phyloP scores from a whole-genome alignment of 2,797 vertebrate species.

The Simalia tracyae region DNA sequence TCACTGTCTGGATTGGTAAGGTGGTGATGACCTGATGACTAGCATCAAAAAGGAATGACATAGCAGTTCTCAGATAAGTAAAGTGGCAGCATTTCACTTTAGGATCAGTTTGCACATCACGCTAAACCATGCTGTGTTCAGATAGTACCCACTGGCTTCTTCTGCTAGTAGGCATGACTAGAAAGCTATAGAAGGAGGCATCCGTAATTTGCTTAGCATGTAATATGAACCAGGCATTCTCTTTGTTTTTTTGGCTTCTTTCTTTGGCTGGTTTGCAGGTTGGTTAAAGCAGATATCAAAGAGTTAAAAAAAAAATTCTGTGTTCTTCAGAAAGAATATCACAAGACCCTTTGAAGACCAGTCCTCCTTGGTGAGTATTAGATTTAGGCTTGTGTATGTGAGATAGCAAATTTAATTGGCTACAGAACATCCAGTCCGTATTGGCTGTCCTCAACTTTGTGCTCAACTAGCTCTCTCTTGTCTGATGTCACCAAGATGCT shows the following conservation, averaged over 20 bases:
- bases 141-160: neutral
- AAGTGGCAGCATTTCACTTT: neutral
- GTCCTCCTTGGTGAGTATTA: slow-evolving; percentile 85
- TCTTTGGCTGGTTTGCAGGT: neutral
- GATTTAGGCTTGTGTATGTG: neutral
- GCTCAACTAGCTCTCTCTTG: neutral
- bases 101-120: neutral
- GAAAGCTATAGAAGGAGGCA: neutral
- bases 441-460: neutral
- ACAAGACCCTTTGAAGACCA: slow-evolving; percentile 95
- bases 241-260: no score
- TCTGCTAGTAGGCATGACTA: neutral
- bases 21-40: neutral
- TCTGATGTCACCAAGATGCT: neutral
- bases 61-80: neutral
- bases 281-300: neutral
- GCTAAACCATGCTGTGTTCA: neutral
- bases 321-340: slow-evolving; percentile 88
- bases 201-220: neutral
- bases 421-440: neutral
- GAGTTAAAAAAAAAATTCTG: neutral
- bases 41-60: neutral
- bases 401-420: neutral
- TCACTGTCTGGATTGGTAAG: neutral
- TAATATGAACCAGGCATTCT: neutral